phyloP scores from a whole-genome alignment of 1,140 invertebrate genomes.

The Patella vulgata region DNA sequence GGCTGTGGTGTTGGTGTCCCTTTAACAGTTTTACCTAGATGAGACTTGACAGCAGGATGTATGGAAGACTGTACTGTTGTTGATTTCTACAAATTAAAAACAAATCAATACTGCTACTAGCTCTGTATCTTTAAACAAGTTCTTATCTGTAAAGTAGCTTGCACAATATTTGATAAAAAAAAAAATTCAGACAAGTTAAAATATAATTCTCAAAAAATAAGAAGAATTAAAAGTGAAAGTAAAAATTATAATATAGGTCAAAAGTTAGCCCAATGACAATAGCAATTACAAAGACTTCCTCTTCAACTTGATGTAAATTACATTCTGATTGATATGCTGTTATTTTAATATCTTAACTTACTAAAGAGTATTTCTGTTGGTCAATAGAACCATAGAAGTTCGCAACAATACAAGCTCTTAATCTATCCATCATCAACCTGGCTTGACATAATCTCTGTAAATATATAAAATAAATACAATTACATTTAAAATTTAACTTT shows the following conservation, averaged over 20 bases:
- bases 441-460: slow-evolving; percentile 70
- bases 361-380: slow-evolving; percentile 46
- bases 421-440: slow-evolving; percentile 76
- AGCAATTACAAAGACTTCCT: too few species aligned
- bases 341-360: slow-evolving; percentile 18
- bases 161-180: too few species aligned
- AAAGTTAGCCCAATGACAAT: too few species aligned
- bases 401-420: slow-evolving; percentile 68
- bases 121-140: background rate
- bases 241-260: too few species aligned
- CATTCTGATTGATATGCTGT: too few species aligned
- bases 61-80: slow-evolving; percentile 39
- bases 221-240: too few species aligned
- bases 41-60: slow-evolving; percentile 63
- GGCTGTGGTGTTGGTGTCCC: slow-evolving; percentile 4
- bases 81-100: slow-evolving; percentile 5
- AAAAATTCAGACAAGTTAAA: too few species aligned
- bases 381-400: slow-evolving; percentile 59
- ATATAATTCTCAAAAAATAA: too few species aligned
- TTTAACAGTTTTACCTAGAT: slow-evolving; percentile 54
- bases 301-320: too few species aligned
- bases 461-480: slow-evolving; percentile 13
- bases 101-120: background rate
- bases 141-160: too few species aligned
- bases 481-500: too few species aligned